A percentile compares a stretch with the other conserved stretches of the same genome.
Conservation (phyloP, 2,113 vertebrate genomes). For the Aphyosemion australe region DNA sequence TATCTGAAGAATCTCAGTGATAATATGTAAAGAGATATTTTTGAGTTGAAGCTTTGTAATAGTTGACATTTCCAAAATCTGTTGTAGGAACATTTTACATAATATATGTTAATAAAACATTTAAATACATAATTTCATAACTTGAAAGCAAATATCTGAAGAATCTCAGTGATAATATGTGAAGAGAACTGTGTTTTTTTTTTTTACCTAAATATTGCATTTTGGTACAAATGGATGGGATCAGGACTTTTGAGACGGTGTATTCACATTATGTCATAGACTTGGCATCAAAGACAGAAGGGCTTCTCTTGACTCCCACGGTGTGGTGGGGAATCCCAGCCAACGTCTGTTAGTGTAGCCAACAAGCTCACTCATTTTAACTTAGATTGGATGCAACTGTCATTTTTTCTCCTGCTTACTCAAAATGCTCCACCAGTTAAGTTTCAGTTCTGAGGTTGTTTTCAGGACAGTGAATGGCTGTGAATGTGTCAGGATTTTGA, state of each 20-base stretch:
- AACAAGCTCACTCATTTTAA: not conserved
- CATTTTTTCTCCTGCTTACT: not conserved
- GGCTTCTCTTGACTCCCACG: constrained; percentile 18
- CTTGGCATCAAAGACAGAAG: constrained; percentile 2
- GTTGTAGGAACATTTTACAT: too few relatives aligned
- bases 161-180: too few relatives aligned
- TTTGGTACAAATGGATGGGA: too few relatives aligned
- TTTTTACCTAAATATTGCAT: not conserved
- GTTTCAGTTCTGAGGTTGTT: constrained; percentile 43
- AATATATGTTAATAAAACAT: too few relatives aligned
- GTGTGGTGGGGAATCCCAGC: constrained; percentile 37
- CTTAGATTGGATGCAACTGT: not conserved
- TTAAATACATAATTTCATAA: not conserved
- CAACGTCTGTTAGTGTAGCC: not conserved
- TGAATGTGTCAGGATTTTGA: constrained; percentile 36
- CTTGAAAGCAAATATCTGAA: too few relatives aligned
- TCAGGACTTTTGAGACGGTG: too few relatives aligned
- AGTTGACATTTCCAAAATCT: too few relatives aligned
- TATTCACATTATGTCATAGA: not conserved
- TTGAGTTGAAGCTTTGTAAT: too few relatives aligned
- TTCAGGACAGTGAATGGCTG: not conserved
- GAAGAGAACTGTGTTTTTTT: too few relatives aligned
- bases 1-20: too few relatives aligned
- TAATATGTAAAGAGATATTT: too few relatives aligned
- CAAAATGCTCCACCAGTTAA: not conserved